Base-by-base conservation (phyloP, 2,888 invertebrate species). In the Eupithecia insigniata region DNA sequence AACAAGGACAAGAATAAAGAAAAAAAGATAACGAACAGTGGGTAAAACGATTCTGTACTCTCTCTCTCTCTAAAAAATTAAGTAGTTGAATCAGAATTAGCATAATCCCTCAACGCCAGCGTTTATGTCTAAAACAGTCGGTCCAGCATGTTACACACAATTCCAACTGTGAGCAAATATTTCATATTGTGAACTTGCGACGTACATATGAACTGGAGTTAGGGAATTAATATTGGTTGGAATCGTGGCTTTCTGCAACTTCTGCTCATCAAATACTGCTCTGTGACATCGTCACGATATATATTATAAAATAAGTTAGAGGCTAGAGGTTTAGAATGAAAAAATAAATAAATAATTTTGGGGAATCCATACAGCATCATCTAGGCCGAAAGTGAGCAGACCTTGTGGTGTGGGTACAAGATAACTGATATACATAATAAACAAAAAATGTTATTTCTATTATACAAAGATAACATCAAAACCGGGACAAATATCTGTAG, bases 111-210 rank as follows among this genome's bases (percentile, higher is more conserved):
- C 51, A 66, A 66, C 51, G 66, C 34, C 34, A 72, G 34, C 73
- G 75, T 74, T 83, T 83, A 82, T 83, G 82, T 81, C 77, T 81
- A 82, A 85, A 84, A 84, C 85, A 80, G 82, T 82, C 80, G 77
- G 81, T 78, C 81, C 81, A 80, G 80, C 80, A 80, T 80, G 83
- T 84, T 84, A 80, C 83, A 83, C 83, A 55, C 26, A n/a, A 84
- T 73, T 60, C 78, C 72, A 79, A 79, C 79, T 76, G 76, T 71
- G 81, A 75, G 80, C 81, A 80, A 82, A 82, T 83, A 80, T 81
- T 80, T 80, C 60, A 70, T 46, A 66, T 30, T 28, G 60, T 46
- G 80, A 78, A 78, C 77, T 82, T 81, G 80, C 75, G 74, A 14
- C 79, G 81, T 81, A 80, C 72, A 76, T 58, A 66, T 30, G 65